These are phyloP conservation scores for Platorchestia sp. DNA, from an alignment of 1,140 invertebrate genomes.

Conservation along the genomic window DNA sequence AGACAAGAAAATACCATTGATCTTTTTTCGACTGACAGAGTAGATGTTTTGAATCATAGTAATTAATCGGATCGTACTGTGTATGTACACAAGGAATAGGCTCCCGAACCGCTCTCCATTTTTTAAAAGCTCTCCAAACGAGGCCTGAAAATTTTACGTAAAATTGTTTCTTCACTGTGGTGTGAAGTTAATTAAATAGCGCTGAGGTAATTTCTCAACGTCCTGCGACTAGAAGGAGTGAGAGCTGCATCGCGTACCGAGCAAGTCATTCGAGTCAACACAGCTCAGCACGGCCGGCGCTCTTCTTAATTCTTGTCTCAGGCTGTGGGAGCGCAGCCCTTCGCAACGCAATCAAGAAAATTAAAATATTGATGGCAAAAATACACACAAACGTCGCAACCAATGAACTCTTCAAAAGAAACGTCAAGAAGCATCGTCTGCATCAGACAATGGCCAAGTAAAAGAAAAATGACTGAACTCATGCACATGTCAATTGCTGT, in stretches of 20 bases:
- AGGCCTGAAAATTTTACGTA: neutral
- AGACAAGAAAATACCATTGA: neutral
- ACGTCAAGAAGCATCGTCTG: neutral
- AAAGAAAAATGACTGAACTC: neutral
- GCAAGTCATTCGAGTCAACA: neutral
- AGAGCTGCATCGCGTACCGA: neutral
- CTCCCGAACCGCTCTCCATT: neutral
- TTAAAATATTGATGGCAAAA: neutral
- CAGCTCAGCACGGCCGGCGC: neutral
- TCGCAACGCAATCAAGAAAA: neutral
- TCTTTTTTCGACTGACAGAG: neutral
- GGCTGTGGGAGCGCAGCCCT: neutral
- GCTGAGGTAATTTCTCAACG: neutral
- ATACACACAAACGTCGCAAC: neutral
- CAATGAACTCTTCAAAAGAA: neutral
- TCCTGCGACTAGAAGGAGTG: neutral
- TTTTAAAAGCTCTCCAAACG: neutral
- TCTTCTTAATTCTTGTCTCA: neutral
- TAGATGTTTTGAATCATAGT: neutral
- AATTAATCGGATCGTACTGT: neutral
- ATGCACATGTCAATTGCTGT: neutral
- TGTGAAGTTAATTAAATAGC: neutral
- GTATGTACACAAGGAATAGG: neutral
- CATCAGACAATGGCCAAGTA: neutral
- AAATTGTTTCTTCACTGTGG: neutral